phyloP scores from a whole-genome alignment of 2,797 vertebrate genomes.

The Pygocentrus nattereri region DNA sequence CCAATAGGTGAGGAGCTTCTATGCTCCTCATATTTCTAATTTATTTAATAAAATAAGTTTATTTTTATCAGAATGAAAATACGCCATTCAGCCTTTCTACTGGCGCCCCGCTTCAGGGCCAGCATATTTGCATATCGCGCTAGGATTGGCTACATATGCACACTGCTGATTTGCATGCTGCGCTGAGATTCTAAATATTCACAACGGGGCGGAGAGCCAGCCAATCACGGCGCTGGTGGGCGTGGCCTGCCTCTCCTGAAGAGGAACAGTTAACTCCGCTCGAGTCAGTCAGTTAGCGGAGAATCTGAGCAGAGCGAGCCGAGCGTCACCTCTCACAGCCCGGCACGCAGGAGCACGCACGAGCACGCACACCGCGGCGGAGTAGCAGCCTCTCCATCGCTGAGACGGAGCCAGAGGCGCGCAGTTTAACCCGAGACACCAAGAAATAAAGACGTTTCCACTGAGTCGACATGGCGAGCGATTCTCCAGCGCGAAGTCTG shows the following conservation, averaged over 20 bases:
- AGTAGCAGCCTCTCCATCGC: not conserved
- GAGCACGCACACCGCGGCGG: not conserved
- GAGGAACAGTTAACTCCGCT: not conserved
- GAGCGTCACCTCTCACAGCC: not conserved
- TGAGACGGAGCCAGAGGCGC: not conserved
- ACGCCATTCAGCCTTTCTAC: not conserved
- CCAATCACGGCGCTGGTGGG: not conserved
- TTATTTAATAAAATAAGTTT: too few relatives aligned
- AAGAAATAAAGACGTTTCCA: not conserved
- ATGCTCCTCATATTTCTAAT: too few relatives aligned
- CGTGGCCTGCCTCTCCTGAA: not conserved
- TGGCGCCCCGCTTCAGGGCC: too few relatives aligned
- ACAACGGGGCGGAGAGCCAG: too few relatives aligned
- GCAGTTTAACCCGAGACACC: too few relatives aligned
- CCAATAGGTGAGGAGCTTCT: too few relatives aligned
- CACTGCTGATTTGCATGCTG: not conserved
- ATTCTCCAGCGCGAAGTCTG: constrained; percentile 92
- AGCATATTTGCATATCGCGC: not conserved
- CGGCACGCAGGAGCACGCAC: not conserved
- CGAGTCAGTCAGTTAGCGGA: not conserved
- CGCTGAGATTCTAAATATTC: not conserved
- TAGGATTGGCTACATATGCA: not conserved
- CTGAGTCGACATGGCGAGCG: constrained; percentile 88
- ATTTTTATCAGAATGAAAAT: too few relatives aligned
- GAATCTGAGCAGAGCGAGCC: not conserved